phyloP scores from a whole-genome alignment of 2,113 vertebrate species.

The Grus americana region DNA sequence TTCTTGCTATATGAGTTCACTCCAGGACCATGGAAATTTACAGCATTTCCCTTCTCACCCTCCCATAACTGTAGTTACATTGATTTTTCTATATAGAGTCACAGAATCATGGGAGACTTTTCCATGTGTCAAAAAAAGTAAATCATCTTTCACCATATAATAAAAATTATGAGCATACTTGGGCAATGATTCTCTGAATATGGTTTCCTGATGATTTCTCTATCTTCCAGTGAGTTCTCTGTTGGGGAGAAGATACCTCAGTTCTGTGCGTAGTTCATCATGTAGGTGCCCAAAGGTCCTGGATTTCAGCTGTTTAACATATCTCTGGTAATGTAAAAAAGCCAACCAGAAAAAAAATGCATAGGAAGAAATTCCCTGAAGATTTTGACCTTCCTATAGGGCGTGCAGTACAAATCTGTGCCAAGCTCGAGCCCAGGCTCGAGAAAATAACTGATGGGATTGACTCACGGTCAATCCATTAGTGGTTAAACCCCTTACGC shows the following conservation, averaged over 20 bases:
- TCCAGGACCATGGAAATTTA: neutral
- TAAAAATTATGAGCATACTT: neutral
- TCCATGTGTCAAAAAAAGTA: neutral
- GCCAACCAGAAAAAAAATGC: neutral
- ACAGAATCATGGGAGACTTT: neutral
- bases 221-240: neutral
- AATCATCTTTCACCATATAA: neutral
- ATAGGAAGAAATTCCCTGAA: neutral
- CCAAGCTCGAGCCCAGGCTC: neutral
- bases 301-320: neutral
- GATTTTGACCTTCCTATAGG: neutral
- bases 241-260: neutral
- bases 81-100: neutral
- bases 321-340: neutral
- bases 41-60: neutral
- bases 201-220: neutral
- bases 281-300: neutral
- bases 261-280: neutral
- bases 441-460: neutral
- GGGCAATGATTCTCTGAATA: neutral
- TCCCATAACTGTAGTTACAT: neutral
- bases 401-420: neutral
- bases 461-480: neutral
- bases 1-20: neutral
- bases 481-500: neutral